A percentile compares a stretch with the other conserved stretches of the same genome.
These are phyloP conservation scores for Silurus aristotelis DNA, from an alignment of 2,797 vertebrate species.

Conservation along the genomic window DNA sequence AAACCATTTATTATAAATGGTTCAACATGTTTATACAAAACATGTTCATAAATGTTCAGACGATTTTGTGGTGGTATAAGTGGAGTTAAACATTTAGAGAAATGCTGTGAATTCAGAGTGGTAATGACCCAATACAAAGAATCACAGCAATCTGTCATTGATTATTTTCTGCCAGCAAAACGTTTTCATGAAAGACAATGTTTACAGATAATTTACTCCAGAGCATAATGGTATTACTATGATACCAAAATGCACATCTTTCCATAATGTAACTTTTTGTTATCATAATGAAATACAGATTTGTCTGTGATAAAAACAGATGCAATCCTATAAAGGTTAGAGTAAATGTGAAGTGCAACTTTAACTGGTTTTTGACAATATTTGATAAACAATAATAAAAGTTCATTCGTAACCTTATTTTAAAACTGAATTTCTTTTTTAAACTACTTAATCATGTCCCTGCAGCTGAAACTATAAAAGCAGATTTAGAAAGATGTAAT, in stretches of 20 bases:
- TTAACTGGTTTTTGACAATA: background rate
- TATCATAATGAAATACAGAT: conserved; percentile 46
- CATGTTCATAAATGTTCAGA: background rate
- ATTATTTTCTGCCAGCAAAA: background rate
- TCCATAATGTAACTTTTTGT: background rate
- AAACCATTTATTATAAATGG: background rate
- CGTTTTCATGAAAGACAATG: background rate
- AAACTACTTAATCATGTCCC: conserved; percentile 23
- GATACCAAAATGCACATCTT: background rate
- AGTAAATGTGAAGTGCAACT: background rate
- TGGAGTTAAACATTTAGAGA: background rate
- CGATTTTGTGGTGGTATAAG: background rate
- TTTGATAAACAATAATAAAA: conserved; percentile 27
- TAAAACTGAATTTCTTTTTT: conserved; percentile 2
- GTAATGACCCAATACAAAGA: background rate
- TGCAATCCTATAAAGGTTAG: background rate
- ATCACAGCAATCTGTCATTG: background rate
- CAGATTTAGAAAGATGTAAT: conserved; percentile 18
- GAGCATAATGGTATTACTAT: background rate
- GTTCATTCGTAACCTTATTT: conserved; percentile 25
- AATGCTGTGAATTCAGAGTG: background rate
- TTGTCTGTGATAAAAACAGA: conserved; percentile 42
- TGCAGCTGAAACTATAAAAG: conserved; percentile 36
- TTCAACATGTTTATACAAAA: background rate
- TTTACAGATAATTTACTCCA: background rate